These are phyloP conservation scores for Plotosus lineatus DNA, from an alignment of 2,113 vertebrate genomes.

Conservation along the genomic window DNA sequence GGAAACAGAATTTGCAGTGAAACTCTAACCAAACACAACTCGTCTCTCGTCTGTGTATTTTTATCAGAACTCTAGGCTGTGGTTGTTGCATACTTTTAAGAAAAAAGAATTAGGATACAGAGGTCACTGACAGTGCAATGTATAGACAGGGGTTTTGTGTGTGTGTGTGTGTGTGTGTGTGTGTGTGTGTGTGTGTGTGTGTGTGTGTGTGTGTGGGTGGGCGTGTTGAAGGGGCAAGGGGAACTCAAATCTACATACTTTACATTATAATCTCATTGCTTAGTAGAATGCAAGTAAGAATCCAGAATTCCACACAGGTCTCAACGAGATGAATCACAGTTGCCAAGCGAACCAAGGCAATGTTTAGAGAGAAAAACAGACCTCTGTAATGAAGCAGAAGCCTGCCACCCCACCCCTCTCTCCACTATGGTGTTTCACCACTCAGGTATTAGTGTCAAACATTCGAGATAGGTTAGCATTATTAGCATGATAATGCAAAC, in stretches of 20 bases:
- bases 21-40: slow-evolving; percentile 54
- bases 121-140: slow-evolving; percentile 12
- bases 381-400: slow-evolving; percentile 14
- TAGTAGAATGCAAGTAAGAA: slow-evolving; percentile 23
- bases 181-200: not conserved
- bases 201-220: not conserved
- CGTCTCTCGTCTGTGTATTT: slow-evolving; percentile 52
- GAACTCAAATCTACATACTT: slow-evolving; percentile 24
- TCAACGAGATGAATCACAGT: slow-evolving; percentile 40
- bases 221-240: not conserved
- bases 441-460: slow-evolving; percentile 45
- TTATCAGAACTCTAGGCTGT: slow-evolving; percentile 47
- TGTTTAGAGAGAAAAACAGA: slow-evolving; percentile 38
- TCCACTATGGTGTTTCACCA: slow-evolving; percentile 40
- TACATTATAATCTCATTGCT: slow-evolving; percentile 38
- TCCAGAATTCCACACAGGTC: slow-evolving; percentile 41
- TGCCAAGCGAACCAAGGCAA: slow-evolving; percentile 38
- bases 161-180: slow-evolving; percentile 4
- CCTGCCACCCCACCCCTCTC: not conserved
- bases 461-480: slow-evolving; percentile 43
- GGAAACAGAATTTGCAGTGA: slow-evolving; percentile 44
- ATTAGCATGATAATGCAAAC: slow-evolving; percentile 52
- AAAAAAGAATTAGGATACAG: slow-evolving; percentile 32
- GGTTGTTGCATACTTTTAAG: slow-evolving; percentile 50
- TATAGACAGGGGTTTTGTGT: slow-evolving; percentile 5